Base-by-base conservation (phyloP, 2,113 vertebrate species). In the Psephotus haematonotus region DNA sequence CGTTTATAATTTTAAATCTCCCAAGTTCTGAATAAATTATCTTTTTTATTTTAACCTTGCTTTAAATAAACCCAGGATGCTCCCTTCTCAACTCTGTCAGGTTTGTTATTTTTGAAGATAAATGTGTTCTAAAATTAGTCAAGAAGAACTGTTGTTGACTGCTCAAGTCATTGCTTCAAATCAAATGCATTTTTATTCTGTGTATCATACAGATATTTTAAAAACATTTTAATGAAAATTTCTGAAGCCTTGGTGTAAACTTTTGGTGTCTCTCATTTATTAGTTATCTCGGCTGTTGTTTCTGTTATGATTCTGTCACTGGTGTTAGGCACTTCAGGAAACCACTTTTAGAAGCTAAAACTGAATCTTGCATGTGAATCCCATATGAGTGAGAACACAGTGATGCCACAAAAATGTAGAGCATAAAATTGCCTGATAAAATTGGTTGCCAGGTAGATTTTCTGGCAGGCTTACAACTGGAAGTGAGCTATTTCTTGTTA, bases 171-270 rank as follows among this genome's bases (percentile, higher is more conserved):
- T 64, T 85, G 35, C 59, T 81, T 92, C 49, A 86, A 90, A 75
- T 74, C 37, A 95, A 78, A 31, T 71, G 8, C 17, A 22, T 65
- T 64, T 91, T 94, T 95, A 60, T 72, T 86, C 41, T 92, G 10
- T 86, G 59, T 94, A 44, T 49, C 72, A 29, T 95, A 33, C 68
- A 70, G 25, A 31, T 85, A 20, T 79, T 70, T 80, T 19, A 11
- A 41, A 65, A 94, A 29, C 64, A 88, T 55, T 92, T 91, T 84
- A 94, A 79, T 96, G 93, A 88, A 95, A 69, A 10, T 53, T 89
- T 64, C 15, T 78, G 55, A 71, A 86, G 23, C 15, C 25, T 86
- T 93, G 16, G 8, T 91, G 46, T 97, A 94, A 87, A 93, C 46
- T 85, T 70, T 10, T 18, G 16, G 24, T 62, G 25, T 90, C 44